A percentile compares a stretch with the other conserved stretches of the same genome.
These are phyloP conservation scores for Macrosoma leucophasiata DNA, from an alignment of 2,888 invertebrate genomes.

Conservation along the genomic window DNA sequence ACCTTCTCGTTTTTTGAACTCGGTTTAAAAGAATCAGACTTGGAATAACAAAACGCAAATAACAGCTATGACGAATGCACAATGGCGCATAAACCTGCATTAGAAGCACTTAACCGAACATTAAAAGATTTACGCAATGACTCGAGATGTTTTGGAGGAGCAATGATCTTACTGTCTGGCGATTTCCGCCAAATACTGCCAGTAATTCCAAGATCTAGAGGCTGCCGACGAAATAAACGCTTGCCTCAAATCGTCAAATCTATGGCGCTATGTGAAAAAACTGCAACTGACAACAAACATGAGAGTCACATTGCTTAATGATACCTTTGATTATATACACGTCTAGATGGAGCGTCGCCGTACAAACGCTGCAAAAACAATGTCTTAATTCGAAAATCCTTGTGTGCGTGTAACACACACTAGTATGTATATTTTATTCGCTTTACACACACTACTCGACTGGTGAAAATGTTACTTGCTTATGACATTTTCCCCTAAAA, in stretches of 20 bases:
- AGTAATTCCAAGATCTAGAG: constrained; percentile 22
- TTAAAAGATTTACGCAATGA: constrained; percentile 24
- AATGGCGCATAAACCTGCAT: constrained; percentile 25
- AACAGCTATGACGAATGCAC: constrained; percentile 22
- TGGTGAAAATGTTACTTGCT: no score
- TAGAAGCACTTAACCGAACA: constrained; percentile 25
- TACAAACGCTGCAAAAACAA: no score
- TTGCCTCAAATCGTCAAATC: constrained; percentile 9
- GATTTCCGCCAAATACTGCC: constrained; percentile 23
- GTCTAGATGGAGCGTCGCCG: no score
- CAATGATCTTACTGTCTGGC: constrained; percentile 23
- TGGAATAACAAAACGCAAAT: no score
- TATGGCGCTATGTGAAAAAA: constrained; percentile 17
- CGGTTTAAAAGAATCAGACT: no score
- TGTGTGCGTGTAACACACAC: no score
- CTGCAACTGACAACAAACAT: constrained; percentile 17
- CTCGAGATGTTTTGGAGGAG: constrained; percentile 16
- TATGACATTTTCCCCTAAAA: no score
- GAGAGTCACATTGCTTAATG: constrained; percentile 19
- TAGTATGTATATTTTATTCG: no score
- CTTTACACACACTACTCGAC: no score
- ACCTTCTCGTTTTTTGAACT: no score
- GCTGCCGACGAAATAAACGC: constrained; percentile 9
- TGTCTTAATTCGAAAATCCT: no score
- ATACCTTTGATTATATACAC: no score